phyloP scores from a whole-genome alignment of 2,797 vertebrate genomes.

The Argentina silus region DNA sequence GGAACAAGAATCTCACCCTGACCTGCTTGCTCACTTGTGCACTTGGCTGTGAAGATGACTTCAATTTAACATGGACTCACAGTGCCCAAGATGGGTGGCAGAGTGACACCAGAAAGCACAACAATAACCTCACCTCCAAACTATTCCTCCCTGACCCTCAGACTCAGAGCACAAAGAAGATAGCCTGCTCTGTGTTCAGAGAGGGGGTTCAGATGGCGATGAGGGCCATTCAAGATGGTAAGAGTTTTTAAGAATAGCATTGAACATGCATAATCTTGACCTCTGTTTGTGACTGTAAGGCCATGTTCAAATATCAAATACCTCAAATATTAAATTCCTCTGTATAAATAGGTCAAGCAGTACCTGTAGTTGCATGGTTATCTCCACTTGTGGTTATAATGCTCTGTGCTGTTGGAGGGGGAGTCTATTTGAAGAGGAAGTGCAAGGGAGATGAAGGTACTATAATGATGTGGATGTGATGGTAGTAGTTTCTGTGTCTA shows the following conservation, averaged over 20 bases:
- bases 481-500: background rate
- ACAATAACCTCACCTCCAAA: slow-evolving; percentile 41
- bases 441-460: slow-evolving; percentile 41
- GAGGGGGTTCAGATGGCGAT: slow-evolving; percentile 50
- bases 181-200: slow-evolving; percentile 53
- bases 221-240: slow-evolving; percentile 18
- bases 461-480: background rate
- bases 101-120: slow-evolving; percentile 10
- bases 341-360: slow-evolving; percentile 33
- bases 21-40: slow-evolving; percentile 62
- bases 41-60: slow-evolving; percentile 49
- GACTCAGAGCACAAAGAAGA: slow-evolving; percentile 17
- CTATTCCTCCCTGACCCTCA: slow-evolving; percentile 41
- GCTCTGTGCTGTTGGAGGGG: slow-evolving; percentile 32
- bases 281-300: background rate
- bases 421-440: slow-evolving; percentile 54
- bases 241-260: background rate
- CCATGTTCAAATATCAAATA: background rate
- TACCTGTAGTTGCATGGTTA: slow-evolving; percentile 38
- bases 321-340: background rate
- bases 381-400: slow-evolving; percentile 42
- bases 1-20: slow-evolving; percentile 48
- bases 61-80: slow-evolving; percentile 59
- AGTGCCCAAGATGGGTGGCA: background rate
- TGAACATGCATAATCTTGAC: background rate